Base-by-base conservation (phyloP, 2,113 vertebrate genomes). In the Ammodytes dubius region DNA sequence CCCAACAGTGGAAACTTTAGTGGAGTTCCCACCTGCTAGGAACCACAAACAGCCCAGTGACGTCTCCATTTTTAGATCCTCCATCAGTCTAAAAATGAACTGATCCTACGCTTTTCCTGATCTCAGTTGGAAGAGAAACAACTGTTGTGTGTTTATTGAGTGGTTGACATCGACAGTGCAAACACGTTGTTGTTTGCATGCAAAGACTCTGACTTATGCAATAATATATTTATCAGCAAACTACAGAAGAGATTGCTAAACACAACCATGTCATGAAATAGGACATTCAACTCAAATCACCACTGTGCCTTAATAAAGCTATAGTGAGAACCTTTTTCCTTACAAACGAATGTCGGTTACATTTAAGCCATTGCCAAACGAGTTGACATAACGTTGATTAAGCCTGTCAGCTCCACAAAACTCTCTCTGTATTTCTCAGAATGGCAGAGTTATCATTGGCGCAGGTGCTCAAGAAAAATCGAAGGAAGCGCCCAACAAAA, bases 1-100 rank as follows among this genome's bases (percentile, higher is more conserved):
- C 63, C 27, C 65, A 63, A 40, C 67, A 7, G 63, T 42, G 71
- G 61, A 76, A 79, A 61, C 46, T 83, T 78, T 4, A 83, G 80
- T 67, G 54, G 80, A 79, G 61, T 63, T 86, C 64, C 87, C 76
- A 77, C 66, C 69, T 43, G 5, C 82, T 74, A 79, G 79, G 82
- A 86, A 10, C 66, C 39, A 74, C 46, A 46, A 52, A 57, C 46
- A 40, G 67, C 78, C 66, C 37, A 0, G 70, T 17, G 15, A 39
- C 37, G 5, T 8, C 35, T 76, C 74, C 64, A 61, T 56, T 82
- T 90, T 80, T 84, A 86, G 75, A 70, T 12, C 19, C 59, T 59
- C 70, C 60, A 6, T 54, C 37, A 0, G 35, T 13, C 78, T 69
- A 57, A 83, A 80, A 83, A 79, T 65, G 27, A 79, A 54, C 81